phyloP scores from a whole-genome alignment of 2,888 invertebrate genomes.

The Zygaena filipendulae region DNA sequence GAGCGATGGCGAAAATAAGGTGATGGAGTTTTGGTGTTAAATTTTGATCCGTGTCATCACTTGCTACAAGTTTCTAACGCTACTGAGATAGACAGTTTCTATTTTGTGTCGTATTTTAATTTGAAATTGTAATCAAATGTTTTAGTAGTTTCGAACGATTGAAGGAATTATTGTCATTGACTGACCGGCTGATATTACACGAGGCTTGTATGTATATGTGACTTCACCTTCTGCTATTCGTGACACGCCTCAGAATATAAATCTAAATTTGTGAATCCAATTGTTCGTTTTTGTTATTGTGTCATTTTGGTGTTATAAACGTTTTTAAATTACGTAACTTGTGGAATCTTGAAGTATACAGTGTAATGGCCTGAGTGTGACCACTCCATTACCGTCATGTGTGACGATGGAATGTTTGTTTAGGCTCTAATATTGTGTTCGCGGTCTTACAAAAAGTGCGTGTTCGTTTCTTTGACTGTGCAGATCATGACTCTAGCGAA shows the following conservation, averaged over 20 bases:
- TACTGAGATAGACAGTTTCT: constrained; percentile 43
- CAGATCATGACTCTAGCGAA: constrained; percentile 65
- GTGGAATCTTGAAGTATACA: constrained; percentile 65
- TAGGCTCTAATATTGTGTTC: constrained; percentile 66
- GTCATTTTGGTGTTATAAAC: constrained; percentile 62
- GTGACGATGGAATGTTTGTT: constrained; percentile 69
- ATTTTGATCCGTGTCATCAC: constrained; percentile 67
- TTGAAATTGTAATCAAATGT: constrained; percentile 45
- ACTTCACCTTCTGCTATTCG: constrained; percentile 67
- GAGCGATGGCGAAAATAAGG: constrained; percentile 69
- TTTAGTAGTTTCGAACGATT: too few species aligned
- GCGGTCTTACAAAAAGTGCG: constrained; percentile 58
- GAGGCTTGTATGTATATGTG: constrained; percentile 70
- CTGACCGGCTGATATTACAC: constrained; percentile 71
- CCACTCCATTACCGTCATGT: constrained; percentile 67
- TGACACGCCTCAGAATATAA: constrained; percentile 70
- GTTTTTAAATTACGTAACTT: constrained; percentile 68
- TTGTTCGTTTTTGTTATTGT: constrained; percentile 61
- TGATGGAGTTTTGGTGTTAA: constrained; percentile 70
- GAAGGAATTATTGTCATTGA: constrained; percentile 67
- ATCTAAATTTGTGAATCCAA: constrained; percentile 63
- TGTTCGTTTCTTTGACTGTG: constrained; percentile 56
- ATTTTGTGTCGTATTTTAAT: constrained; percentile 49
- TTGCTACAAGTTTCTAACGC: constrained; percentile 53
- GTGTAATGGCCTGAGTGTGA: constrained; percentile 68